Percentiles rank a stretch among this genome's conserved stretches.
phyloP scores from a whole-genome alignment of 2,797 vertebrate genomes.

The Leptodactylus fallax region DNA sequence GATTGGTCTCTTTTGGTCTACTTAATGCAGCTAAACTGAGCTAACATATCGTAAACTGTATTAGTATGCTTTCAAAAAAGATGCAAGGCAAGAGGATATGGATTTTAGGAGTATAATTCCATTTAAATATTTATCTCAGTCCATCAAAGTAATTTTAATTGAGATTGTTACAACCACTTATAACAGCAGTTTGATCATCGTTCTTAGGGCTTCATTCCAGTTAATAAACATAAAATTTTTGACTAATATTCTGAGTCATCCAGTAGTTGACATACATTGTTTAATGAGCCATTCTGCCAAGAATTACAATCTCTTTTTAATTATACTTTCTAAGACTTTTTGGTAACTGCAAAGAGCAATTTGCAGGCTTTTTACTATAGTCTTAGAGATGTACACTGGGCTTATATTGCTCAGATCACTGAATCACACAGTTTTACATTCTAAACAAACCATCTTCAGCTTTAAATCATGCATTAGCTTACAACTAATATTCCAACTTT shows the following conservation, averaged over 20 bases:
- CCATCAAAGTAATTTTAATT: slow-evolving; percentile 80
- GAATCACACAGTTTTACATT: slow-evolving; percentile 62
- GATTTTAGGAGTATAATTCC: slow-evolving; percentile 58
- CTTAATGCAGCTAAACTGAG: slow-evolving; percentile 51
- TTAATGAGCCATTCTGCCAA: slow-evolving; percentile 79
- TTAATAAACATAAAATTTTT: slow-evolving; percentile 78
- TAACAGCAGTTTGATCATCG: slow-evolving; percentile 80
- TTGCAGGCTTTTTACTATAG: slow-evolving; percentile 56
- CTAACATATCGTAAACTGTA: slow-evolving; percentile 57
- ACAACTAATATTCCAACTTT: slow-evolving; percentile 89
- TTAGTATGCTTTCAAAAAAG: slow-evolving; percentile 52
- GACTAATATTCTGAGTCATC: slow-evolving; percentile 81
- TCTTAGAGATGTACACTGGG: slow-evolving; percentile 61
- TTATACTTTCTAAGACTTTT: slow-evolving; percentile 74
- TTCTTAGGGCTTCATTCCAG: slow-evolving; percentile 80
- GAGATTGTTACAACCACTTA: slow-evolving; percentile 80
- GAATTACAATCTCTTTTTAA: slow-evolving; percentile 78
- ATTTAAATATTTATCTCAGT: slow-evolving; percentile 73
- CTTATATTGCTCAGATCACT: slow-evolving; percentile 39
- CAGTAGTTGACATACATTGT: slow-evolving; percentile 79
- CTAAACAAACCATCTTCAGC: slow-evolving; percentile 60
- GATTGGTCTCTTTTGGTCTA: slow-evolving; percentile 48
- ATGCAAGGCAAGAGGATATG: slow-evolving; percentile 58
- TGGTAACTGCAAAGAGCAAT: slow-evolving; percentile 70
- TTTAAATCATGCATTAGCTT: slow-evolving; percentile 84